Evolutionary conservation across 2,797 vertebrate genomes (phyloP).

Genomic region (Clamator glandarius): DNA sequence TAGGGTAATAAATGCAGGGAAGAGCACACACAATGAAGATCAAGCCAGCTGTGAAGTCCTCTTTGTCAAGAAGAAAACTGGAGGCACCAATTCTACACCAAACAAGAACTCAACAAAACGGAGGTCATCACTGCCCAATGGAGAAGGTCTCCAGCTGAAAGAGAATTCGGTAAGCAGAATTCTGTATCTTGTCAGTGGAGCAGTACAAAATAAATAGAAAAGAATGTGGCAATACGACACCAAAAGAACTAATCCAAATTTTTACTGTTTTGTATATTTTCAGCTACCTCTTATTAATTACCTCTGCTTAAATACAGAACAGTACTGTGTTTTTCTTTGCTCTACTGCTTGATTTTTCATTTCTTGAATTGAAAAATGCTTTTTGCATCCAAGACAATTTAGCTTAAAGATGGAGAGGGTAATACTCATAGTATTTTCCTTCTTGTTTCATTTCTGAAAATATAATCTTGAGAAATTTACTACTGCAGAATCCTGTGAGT

Average conservation of each 20-base stretch:
- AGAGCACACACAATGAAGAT: conserved; percentile 96
- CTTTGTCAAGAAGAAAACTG: conserved; percentile 87
- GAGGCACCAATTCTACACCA: conserved; percentile 79
- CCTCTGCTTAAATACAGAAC: background rate
- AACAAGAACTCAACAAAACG: conserved; percentile 84
- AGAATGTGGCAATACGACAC: background rate
- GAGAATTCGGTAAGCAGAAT: conserved; percentile 83
- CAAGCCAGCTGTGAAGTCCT: conserved; percentile 97
- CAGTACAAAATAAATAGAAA: background rate
- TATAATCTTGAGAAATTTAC: background rate
- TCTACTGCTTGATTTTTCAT: background rate
- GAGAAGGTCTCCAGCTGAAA: conserved; percentile 86
- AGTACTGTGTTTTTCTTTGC: background rate
- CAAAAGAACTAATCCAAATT: background rate
- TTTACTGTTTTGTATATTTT: background rate
- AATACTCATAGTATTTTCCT: background rate
- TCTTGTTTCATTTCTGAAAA: background rate
- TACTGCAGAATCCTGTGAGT: background rate
- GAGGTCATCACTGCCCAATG: conserved; percentile 92
- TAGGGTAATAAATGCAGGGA: conserved; percentile 98
- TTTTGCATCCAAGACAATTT: background rate
- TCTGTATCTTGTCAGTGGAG: background rate
- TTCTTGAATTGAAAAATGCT: background rate
- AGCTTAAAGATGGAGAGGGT: background rate
- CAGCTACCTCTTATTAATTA: background rate